Evolutionary conservation across 2,888 invertebrate species (phyloP).

Genomic region (Oegoconia quadripuncta): DNA sequence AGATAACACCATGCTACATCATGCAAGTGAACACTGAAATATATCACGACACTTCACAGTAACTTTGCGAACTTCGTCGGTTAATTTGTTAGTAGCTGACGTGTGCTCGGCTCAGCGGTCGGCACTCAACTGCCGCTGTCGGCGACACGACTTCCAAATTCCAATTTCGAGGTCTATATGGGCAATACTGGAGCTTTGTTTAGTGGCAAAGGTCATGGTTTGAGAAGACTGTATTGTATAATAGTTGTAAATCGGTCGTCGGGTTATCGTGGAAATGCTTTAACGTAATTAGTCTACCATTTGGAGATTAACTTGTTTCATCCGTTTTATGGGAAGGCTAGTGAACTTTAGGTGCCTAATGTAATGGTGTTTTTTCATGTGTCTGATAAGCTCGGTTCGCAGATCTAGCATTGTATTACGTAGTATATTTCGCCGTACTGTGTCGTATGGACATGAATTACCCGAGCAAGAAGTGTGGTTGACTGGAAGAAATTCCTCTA

Average conservation of each 20-base stretch:
- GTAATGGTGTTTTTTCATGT: too few species aligned
- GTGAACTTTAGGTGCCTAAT: neutral
- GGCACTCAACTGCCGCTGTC: conserved; percentile 57
- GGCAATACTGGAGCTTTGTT: conserved; percentile 50
- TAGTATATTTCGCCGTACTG: too few species aligned
- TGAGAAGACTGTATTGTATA: conserved; percentile 20
- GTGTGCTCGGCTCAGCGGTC: conserved; percentile 51
- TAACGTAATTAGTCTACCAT: neutral
- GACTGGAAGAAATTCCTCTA: too few species aligned
- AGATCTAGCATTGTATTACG: too few species aligned
- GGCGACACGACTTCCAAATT: conserved; percentile 47
- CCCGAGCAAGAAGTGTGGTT: too few species aligned
- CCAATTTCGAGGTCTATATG: conserved; percentile 58
- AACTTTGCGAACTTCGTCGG: conserved; percentile 12
- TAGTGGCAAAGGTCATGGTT: conserved; percentile 65
- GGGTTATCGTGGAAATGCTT: neutral
- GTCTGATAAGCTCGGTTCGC: too few species aligned
- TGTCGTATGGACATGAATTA: too few species aligned
- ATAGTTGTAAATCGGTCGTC: neutral
- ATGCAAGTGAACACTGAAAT: conserved; percentile 19
- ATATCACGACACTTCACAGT: conserved; percentile 14
- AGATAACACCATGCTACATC: conserved; percentile 40
- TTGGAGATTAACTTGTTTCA: neutral
- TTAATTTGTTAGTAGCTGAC: conserved; percentile 20
- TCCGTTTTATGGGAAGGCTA: neutral